Evolutionary conservation across 2,113 vertebrate species (phyloP).

Genomic region (Dendrocopos noguchii): DNA sequence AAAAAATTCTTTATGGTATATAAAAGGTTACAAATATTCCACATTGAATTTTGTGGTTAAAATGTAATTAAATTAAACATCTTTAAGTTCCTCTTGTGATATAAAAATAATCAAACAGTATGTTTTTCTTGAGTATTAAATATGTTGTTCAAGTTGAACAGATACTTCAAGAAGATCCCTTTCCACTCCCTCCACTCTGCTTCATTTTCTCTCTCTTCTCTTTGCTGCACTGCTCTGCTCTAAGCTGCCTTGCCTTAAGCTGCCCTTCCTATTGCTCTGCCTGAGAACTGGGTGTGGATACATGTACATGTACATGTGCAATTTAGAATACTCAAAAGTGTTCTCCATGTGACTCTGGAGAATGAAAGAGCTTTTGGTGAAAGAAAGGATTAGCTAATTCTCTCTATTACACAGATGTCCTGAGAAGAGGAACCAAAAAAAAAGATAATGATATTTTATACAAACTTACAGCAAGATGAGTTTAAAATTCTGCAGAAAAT

Average conservation of each 20-base stretch:
- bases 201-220: background rate
- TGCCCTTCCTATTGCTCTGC: background rate
- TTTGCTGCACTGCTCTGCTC: background rate
- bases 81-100: background rate
- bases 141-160: background rate
- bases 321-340: background rate
- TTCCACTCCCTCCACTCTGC: background rate
- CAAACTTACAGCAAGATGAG: background rate
- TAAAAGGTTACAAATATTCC: background rate
- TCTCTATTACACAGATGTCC: background rate
- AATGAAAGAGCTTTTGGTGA: background rate
- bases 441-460: rapidly evolving
- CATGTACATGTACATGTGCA: background rate
- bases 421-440: background rate
- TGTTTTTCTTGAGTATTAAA: background rate
- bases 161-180: background rate
- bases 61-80: background rate
- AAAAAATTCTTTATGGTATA: background rate
- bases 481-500: background rate
- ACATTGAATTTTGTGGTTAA: background rate
- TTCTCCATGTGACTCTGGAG: background rate
- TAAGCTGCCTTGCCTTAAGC: background rate
- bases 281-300: background rate
- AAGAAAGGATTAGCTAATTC: background rate
- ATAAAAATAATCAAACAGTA: background rate